Evolutionary conservation across 2,888 invertebrate species (phyloP), one percentile per base, ranked within the genome.

Genomic region (Parnassius glacialis): DNA sequence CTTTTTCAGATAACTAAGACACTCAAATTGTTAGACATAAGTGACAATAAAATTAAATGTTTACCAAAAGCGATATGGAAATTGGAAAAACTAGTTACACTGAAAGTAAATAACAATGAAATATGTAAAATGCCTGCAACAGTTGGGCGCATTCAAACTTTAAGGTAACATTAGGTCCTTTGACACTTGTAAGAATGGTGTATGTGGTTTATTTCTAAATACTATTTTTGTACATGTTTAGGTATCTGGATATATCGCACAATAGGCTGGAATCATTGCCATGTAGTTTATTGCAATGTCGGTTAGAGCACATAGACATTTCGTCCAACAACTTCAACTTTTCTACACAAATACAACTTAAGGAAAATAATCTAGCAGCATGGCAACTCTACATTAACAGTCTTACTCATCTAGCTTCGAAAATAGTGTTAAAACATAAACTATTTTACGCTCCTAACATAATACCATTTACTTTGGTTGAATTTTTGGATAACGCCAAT

Each of bases 11-110:
- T 89, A 92, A 65, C 81, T 74, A 66, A 90, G 81, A 72, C 89
- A 76, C 82, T 96, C 10, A 90, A 90, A 69, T 83, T 93, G 1
- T 79, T 96, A 64, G 94, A 96, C 81, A 76, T 96, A 59, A 93
- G 93, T 71, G 86, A 92, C 55, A 96, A 96, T 78, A 77, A 80
- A 64, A 65, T 93, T 34, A 76, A 68, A 10, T 68, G 81, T 65
- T 80, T 96, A 66, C 96, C 96, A 10, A 85, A 92, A 61, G 90
- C 92, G 54, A 85, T 96, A 56, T 93, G 93, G 73, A 94, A 94
- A 76, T 83, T 95, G 20, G 86, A 92, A 68, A 91, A 85, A 16
- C 82, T 96, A 64, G 87, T 93, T 0, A 93, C 93, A 25, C 83
- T 96, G 3, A 94, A 94, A 74, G 65, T 95, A 9, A 93, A 93